These are phyloP conservation scores for Clarias pachynema DNA, from an alignment of 2,797 vertebrate species.

Conservation along the genomic window DNA sequence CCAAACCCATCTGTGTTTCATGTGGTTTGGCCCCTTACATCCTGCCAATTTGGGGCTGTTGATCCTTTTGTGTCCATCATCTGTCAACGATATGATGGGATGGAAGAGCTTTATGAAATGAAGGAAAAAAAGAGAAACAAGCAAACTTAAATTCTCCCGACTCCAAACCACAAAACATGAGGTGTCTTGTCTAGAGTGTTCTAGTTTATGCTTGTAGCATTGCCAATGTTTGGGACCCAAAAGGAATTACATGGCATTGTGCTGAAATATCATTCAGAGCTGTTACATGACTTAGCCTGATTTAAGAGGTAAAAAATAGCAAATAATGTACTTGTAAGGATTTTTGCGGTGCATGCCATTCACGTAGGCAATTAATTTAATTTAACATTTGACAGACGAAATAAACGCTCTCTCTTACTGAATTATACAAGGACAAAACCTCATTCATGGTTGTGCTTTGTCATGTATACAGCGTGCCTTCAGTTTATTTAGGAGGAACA, in stretches of 20 bases:
- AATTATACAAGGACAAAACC: slow-evolving; percentile 21
- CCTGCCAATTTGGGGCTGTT: slow-evolving; percentile 54
- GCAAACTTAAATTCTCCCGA: slow-evolving; percentile 23
- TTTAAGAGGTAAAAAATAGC: slow-evolving; percentile 42
- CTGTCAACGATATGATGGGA: slow-evolving; percentile 55
- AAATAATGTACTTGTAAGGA: slow-evolving; percentile 22
- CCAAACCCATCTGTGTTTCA: slow-evolving; percentile 58
- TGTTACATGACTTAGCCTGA: slow-evolving; percentile 56
- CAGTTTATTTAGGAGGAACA: neutral
- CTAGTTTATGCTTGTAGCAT: slow-evolving; percentile 41
- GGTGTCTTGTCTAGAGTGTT: slow-evolving; percentile 57
- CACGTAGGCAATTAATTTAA: slow-evolving; percentile 47
- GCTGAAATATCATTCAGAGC: slow-evolving; percentile 45
- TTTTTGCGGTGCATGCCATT: slow-evolving; percentile 48
- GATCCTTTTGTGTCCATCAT: slow-evolving; percentile 53
- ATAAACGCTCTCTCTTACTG: slow-evolving; percentile 30
- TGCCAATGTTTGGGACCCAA: slow-evolving; percentile 56
- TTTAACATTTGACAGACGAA: slow-evolving; percentile 48
- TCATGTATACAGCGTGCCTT: slow-evolving; percentile 3
- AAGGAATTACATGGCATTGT: slow-evolving; percentile 48
- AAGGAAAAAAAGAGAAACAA: slow-evolving; percentile 38
- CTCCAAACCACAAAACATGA: slow-evolving; percentile 46
- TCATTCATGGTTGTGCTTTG: slow-evolving; percentile 11
- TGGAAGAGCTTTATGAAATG: slow-evolving; percentile 47
- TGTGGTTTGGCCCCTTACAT: slow-evolving; percentile 56